Percentiles rank a stretch among this genome's conserved stretches.
Evolutionary conservation across 92 coral and sea anemone genomes (phyloP).

Genomic region (Zoanthus solanderi): DNA sequence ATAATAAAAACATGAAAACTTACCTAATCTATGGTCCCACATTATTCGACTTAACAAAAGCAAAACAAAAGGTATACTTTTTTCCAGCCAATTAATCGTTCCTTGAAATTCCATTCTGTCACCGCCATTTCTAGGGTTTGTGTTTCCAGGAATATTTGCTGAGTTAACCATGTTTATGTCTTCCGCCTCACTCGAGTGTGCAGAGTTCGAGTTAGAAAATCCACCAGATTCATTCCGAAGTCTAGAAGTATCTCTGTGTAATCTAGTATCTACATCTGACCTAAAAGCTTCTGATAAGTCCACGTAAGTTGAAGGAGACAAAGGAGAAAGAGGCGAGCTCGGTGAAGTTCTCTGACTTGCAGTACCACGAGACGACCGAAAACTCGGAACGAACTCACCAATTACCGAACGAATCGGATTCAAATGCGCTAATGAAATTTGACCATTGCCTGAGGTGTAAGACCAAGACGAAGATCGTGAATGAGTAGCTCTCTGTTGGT

Average conservation of each 20-base stretch:
- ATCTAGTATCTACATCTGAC: constrained; percentile 68
- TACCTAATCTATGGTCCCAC: constrained; percentile 99
- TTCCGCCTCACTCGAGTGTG: constrained; percentile 82
- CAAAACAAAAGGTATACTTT: constrained; percentile 91
- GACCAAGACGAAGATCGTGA: constrained; percentile 98
- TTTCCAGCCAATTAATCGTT: constrained; percentile 91
- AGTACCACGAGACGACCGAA: constrained; percentile 74
- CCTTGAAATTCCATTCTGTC: constrained; percentile 98
- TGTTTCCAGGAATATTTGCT: constrained; percentile 64
- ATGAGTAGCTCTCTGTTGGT: constrained; percentile 91
- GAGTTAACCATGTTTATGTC: constrained; percentile 61
- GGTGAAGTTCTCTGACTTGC: constrained; percentile 64
- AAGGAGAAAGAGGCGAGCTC: constrained; percentile 78
- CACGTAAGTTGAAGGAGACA: constrained; percentile 88
- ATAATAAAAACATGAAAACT: neutral
- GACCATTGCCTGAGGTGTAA: constrained; percentile 95
- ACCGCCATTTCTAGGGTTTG: constrained; percentile 71
- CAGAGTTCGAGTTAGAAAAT: constrained; percentile 74
- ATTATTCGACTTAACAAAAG: constrained; percentile 92
- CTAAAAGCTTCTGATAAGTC: constrained; percentile 84
- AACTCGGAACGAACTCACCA: constrained; percentile 98
- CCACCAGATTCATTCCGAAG: constrained; percentile 68
- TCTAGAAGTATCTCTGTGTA: constrained; percentile 64
- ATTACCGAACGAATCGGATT: constrained; percentile 95
- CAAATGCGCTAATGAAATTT: constrained; percentile 83